Conservation (phyloP, 2,113 vertebrate genomes). For the Oplegnathus fasciatus region DNA sequence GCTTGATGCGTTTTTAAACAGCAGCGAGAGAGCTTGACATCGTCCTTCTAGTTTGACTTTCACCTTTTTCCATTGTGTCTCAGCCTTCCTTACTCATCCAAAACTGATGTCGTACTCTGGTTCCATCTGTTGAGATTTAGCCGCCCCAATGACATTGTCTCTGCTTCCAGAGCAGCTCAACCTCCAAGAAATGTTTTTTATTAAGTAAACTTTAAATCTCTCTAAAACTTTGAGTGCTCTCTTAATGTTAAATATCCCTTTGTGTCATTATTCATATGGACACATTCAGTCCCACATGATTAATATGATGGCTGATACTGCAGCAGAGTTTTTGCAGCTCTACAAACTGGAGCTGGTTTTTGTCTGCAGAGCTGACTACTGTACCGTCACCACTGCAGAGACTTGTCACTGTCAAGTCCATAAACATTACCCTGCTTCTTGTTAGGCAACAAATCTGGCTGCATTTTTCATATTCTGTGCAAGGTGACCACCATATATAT, state of each 20-base stretch:
- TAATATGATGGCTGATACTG: not conserved
- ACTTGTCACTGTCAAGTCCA: conserved; percentile 26
- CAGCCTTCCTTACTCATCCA: not conserved
- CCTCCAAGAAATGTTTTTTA: not conserved
- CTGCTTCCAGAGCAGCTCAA: not conserved
- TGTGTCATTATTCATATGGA: conserved; percentile 6
- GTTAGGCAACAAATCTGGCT: conserved; percentile 22
- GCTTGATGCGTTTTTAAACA: not conserved
- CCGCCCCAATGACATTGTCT: not conserved
- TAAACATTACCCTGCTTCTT: conserved; percentile 32
- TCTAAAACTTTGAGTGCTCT: not conserved
- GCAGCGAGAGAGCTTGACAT: not conserved
- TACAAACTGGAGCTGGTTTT: not conserved
- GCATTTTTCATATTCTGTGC: conserved; percentile 16
- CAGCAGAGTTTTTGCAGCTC: conserved; percentile 3
- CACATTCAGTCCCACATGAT: conserved; percentile 12
- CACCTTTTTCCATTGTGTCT: not conserved
- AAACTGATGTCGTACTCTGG: not conserved
- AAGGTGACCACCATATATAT: conserved; percentile 31
- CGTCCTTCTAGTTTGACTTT: too few relatives aligned
- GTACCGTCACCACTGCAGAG: conserved; percentile 14
- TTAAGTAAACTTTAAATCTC: conserved; percentile 2
- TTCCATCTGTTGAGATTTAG: not conserved
- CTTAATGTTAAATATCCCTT: conserved; percentile 1
- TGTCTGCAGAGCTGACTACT: conserved; percentile 3